These are phyloP conservation scores for Megalopta genalis DNA, from an alignment of 1,140 invertebrate genomes.

Conservation along the genomic window DNA sequence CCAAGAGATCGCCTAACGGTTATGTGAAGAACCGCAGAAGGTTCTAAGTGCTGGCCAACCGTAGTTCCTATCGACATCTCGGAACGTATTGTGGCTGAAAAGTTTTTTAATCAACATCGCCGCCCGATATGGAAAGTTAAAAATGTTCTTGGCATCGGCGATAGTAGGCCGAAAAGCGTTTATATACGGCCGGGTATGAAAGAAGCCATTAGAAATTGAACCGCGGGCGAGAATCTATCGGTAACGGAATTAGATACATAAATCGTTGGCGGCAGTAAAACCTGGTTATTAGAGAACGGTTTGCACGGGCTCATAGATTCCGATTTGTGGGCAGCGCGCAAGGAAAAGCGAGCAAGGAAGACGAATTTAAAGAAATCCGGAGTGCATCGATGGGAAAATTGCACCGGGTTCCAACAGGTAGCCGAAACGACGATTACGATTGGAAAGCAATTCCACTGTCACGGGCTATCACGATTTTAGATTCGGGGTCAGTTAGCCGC, in stretches of 20 bases:
- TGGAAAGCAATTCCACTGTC: slow-evolving; percentile 61
- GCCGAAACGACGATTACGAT: slow-evolving; percentile 51
- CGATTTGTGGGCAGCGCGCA: slow-evolving; percentile 9
- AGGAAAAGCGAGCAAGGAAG: background rate
- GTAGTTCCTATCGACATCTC: background rate
- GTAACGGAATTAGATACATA: slow-evolving; percentile 25
- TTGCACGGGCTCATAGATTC: slow-evolving; percentile 21
- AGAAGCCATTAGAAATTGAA: slow-evolving; percentile 10
- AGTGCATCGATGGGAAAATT: background rate
- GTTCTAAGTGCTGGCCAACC: background rate
- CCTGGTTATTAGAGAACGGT: slow-evolving; percentile 15
- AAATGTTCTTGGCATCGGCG: background rate
- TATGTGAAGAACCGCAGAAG: background rate
- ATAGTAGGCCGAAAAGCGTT: background rate
- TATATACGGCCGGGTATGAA: background rate
- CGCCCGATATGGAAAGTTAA: background rate
- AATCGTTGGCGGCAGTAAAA: slow-evolving; percentile 19
- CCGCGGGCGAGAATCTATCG: slow-evolving; percentile 18
- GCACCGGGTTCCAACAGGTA: slow-evolving; percentile 60
- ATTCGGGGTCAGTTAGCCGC: too few relatives aligned
- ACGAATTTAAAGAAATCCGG: slow-evolving; percentile 20
- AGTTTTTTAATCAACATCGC: slow-evolving; percentile 30
- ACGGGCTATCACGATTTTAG: slow-evolving; percentile 13
- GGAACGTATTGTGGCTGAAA: background rate
- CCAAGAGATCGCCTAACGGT: too few relatives aligned